Conservation (phyloP, 37 sponge, comb jelly and placozoan species). For the Cliona cf. orientalis region DNA sequence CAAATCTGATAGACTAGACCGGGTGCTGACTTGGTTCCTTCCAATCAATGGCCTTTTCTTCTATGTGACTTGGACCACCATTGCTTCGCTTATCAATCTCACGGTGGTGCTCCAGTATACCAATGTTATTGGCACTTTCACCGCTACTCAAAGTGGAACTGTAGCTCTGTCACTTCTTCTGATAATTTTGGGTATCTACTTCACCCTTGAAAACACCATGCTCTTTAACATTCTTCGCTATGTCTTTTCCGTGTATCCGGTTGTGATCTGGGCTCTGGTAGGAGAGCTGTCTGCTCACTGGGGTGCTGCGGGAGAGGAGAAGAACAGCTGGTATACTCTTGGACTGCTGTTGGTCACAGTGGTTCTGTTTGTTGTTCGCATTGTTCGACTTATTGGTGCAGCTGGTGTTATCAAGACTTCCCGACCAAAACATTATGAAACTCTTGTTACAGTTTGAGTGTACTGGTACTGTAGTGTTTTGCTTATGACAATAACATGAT, state of each 20-base stretch:
- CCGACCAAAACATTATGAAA: no score
- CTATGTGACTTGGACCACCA: no score
- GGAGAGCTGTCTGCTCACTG: background rate
- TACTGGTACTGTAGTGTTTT: no score
- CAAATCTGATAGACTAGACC: no score
- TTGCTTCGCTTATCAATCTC: no score
- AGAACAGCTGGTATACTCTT: background rate
- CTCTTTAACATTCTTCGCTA: background rate
- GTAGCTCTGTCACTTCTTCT: background rate
- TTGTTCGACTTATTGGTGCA: no score
- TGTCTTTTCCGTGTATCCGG: background rate
- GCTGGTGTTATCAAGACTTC: no score
- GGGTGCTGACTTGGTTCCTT: no score
- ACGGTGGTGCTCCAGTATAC: no score
- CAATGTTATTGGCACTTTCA: background rate
- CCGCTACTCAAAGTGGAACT: background rate
- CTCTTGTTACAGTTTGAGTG: no score
- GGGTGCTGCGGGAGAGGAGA: background rate
- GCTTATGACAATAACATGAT: no score
- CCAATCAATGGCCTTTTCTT: no score
- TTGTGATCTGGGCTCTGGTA: slow-evolving; percentile 2
- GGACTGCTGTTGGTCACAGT: background rate
- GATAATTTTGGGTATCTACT: background rate
- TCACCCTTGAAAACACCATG: slow-evolving; percentile 8
- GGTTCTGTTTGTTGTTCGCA: background rate